Evolutionary conservation across 2,797 vertebrate species (phyloP).

Genomic region (Hydrocynus forskahlii): DNA sequence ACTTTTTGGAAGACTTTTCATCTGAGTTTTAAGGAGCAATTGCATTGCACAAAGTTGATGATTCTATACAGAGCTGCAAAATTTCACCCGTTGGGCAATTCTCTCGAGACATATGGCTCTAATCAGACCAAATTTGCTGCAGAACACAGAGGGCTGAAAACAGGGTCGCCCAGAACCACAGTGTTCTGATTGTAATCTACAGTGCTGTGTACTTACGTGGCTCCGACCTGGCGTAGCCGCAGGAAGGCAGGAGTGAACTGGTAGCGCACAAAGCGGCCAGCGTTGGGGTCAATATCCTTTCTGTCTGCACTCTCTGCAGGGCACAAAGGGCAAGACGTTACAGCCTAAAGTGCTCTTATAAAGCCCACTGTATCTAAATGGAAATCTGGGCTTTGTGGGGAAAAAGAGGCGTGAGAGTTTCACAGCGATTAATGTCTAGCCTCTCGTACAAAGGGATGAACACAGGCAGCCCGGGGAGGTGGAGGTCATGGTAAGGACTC

Average conservation of each 20-base stretch:
- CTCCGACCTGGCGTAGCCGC: conserved; percentile 93
- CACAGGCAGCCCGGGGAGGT: background rate
- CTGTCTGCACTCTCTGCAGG: conserved; percentile 78
- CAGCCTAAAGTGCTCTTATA: conserved; percentile 34
- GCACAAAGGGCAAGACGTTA: conserved; percentile 54
- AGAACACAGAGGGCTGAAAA: background rate
- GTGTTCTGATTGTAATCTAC: conserved; percentile 8
- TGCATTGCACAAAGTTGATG: background rate
- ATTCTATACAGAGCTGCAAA: background rate
- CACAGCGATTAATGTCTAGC: background rate
- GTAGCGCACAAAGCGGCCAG: conserved; percentile 94
- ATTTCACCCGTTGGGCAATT: background rate
- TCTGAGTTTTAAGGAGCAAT: background rate
- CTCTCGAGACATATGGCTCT: background rate
- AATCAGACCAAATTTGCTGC: background rate
- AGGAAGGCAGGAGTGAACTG: conserved; percentile 97
- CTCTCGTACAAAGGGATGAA: conserved; percentile 10
- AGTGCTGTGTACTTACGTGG: conserved; percentile 86
- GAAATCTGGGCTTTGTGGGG: conserved; percentile 34
- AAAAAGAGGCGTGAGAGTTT: conserved; percentile 5
- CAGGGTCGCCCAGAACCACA: background rate
- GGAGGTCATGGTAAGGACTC: conserved; percentile 44
- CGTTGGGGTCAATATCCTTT: conserved; percentile 91
- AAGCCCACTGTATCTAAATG: conserved; percentile 77
- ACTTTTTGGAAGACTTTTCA: background rate